Base-by-base conservation (phyloP, 2,113 vertebrate species). In the Neodontobutis hainanensis region DNA sequence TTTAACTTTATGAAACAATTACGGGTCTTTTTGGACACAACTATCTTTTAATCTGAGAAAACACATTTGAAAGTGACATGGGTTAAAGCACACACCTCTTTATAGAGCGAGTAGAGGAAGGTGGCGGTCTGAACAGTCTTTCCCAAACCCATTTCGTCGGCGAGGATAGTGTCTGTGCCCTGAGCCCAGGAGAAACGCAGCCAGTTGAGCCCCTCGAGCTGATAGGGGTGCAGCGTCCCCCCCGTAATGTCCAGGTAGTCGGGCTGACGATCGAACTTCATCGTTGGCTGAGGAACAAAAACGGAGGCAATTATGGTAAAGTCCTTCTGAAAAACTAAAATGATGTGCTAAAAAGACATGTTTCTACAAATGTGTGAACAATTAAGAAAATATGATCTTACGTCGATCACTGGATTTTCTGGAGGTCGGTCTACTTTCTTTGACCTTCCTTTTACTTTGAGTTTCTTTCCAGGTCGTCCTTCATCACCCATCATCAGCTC, bases 71-170 rank as follows among this genome's bases (percentile, higher is more conserved):
- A 27, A 27, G 19, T 27, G 19, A 27, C 19, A 27, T 27, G 19
- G 19, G 19, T 27, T 27, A 27, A 27, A 27, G 19, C 12, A 34
- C 75, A 3, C 72, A 98, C 97, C 95, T 99, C 97, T 81, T 99
- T 99, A 57, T 99, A 99, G 2, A 99, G 93, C 0, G 97, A 99
- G 73, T 97, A 99, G 2, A 99, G 92, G 80, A 99, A 99, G 58
- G 99, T 97, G 0, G 96, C 96, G 0, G 97, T 99, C 91, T 99
- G 97, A 1, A 99, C 97, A 0, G 97, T 99, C 81, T 99, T 99
- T 42, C 97, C 97, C 61, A 99, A 80, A 9, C 97, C 97, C 97
- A 99, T 99, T 90, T 99, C 97, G 46, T 99, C 97, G 3, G 97
- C 97, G 82, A 99, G 86, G 82, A 99, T 99, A 58, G 97, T 99